A percentile compares a stretch with the other conserved stretches of the same genome.
phyloP scores from a whole-genome alignment of 2,888 invertebrate species.

The Adelphocoris suturalis region DNA sequence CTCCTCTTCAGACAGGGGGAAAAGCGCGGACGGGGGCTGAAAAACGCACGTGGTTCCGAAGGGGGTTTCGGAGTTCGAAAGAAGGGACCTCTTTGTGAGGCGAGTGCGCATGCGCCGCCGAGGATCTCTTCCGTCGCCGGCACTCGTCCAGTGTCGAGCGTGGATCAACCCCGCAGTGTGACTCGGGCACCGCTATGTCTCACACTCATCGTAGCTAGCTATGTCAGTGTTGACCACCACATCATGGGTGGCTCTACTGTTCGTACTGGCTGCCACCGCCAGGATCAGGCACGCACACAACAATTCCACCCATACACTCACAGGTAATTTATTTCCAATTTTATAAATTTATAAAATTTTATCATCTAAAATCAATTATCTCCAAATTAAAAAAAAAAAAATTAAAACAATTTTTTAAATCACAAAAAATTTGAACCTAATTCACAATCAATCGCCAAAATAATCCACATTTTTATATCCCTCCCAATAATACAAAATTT shows the following conservation, averaged over 20 bases:
- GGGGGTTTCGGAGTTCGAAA: not conserved
- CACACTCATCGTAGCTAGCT: slow-evolving; percentile 71
- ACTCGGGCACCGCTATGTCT: slow-evolving; percentile 72
- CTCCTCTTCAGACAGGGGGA: slow-evolving; percentile 17
- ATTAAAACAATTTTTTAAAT: not conserved
- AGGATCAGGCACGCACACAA: slow-evolving; percentile 69
- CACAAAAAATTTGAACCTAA: not conserved
- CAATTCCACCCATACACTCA: slow-evolving; percentile 64
- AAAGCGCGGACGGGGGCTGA: slow-evolving; percentile 7
- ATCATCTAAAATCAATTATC: not conserved
- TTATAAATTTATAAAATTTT: slow-evolving; percentile 3
- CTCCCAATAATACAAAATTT: too few relatives aligned
- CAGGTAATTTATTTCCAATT: slow-evolving; percentile 52
- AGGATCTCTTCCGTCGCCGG: slow-evolving; percentile 61
- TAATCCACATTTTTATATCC: too few relatives aligned
- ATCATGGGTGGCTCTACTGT: slow-evolving; percentile 72
- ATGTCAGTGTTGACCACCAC: slow-evolving; percentile 72
- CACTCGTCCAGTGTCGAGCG: slow-evolving; percentile 63
- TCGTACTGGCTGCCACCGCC: slow-evolving; percentile 72
- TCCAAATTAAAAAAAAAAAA: not conserved
- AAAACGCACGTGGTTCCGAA: slow-evolving; percentile 64
- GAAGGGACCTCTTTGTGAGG: not conserved
- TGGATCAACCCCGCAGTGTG: slow-evolving; percentile 68
- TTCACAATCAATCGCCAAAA: not conserved
- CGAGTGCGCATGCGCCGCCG: slow-evolving; percentile 64